A percentile compares a stretch with the other conserved stretches of the same genome.
phyloP scores from a whole-genome alignment of 1,140 invertebrate genomes.

The Papilio dardanus region DNA sequence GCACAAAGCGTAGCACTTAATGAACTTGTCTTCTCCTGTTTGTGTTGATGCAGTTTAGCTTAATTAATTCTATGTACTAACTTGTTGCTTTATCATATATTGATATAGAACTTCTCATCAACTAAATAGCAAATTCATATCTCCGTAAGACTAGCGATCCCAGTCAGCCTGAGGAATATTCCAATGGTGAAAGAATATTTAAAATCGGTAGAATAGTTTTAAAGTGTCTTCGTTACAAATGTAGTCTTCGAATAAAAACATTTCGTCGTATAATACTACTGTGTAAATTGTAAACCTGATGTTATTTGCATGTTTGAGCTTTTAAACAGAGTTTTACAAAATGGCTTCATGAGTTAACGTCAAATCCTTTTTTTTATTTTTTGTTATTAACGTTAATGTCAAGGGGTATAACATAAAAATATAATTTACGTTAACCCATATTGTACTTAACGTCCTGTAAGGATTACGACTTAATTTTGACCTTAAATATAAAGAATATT shows the following conservation, averaged over 20 bases:
- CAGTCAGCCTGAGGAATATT: no score
- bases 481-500: conserved; percentile 12
- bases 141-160: no score
- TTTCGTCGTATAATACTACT: no score
- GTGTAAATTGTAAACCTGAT: background rate
- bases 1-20: conserved; percentile 13
- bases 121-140: no score
- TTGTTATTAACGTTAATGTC: conserved; percentile 1
- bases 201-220: no score
- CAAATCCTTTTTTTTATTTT: background rate
- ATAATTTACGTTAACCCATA: background rate
- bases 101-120: background rate
- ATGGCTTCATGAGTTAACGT: background rate
- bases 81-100: background rate
- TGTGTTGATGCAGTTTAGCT: conserved; percentile 4
- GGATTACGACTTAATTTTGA: conserved; percentile 20
- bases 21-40: conserved; percentile 10
- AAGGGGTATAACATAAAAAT: conserved; percentile 9
- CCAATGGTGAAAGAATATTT: no score
- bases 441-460: background rate
- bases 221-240: no score
- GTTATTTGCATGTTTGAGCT: background rate
- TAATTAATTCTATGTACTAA: background rate
- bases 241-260: no score
- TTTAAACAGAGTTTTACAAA: background rate